Evolutionary conservation across 37 sponge, comb jelly and placozoan genomes (phyloP).

Genomic region (Trichoplax adhaerens): DNA sequence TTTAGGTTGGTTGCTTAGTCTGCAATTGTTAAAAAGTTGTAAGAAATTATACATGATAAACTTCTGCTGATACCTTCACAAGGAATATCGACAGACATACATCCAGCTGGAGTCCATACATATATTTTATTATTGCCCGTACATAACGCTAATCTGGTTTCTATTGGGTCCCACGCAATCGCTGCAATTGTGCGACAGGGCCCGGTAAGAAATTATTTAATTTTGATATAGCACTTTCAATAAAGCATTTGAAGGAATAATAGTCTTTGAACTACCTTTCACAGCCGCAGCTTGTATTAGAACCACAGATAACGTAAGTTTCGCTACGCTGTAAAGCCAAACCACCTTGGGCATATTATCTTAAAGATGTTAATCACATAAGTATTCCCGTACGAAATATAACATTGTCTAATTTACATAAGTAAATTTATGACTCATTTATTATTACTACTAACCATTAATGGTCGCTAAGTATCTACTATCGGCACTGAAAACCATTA

Average conservation of each 20-base stretch:
- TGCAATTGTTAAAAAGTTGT: constrained; percentile 16
- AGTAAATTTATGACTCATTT: background rate
- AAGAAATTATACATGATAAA: background rate
- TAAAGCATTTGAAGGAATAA: background rate
- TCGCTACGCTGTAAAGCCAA: constrained; percentile 78
- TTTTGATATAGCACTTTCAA: too few relatives aligned
- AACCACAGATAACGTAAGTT: constrained; percentile 32
- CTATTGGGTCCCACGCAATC: constrained; percentile 69
- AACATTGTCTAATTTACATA: background rate
- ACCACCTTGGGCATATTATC: constrained; percentile 85
- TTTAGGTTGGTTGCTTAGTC: background rate
- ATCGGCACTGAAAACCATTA: constrained; percentile 51
- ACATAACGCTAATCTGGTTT: constrained; percentile 66
- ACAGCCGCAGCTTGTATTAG: constrained; percentile 48
- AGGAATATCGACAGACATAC: constrained; percentile 49
- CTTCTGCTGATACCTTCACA: constrained; percentile 8
- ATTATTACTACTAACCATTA: constrained; percentile 17
- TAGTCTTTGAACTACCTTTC: constrained; percentile 3
- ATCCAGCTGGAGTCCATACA: constrained; percentile 82
- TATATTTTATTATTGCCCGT: constrained; percentile 57
- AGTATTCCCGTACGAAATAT: background rate
- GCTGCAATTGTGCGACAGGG: too few relatives aligned
- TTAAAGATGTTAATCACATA: background rate
- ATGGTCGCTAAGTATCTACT: constrained; percentile 61
- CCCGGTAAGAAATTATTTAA: too few relatives aligned